Conservation (phyloP, 2,888 invertebrate genomes). For the Drosophila mercatorum region DNA sequence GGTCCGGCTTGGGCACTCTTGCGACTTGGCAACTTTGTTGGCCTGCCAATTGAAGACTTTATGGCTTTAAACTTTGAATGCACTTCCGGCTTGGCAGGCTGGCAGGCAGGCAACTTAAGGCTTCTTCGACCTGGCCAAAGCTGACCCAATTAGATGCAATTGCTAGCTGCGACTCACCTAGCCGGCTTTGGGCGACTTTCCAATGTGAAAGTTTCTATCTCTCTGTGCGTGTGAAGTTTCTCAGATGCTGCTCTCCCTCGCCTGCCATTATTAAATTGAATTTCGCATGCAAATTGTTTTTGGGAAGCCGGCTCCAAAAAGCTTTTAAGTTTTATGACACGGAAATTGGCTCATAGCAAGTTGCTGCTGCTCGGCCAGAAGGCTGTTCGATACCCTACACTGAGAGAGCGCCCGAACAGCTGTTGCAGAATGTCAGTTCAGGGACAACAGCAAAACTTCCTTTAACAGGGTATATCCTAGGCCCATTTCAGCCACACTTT, state of each 20-base stretch:
- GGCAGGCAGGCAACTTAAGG: conserved; percentile 8
- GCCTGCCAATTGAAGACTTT: conserved; percentile 33
- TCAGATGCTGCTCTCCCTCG: conserved; percentile 30
- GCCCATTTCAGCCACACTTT: background rate
- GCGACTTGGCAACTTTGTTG: background rate
- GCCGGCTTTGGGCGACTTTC: conserved; percentile 4
- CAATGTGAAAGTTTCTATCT: conserved; percentile 16
- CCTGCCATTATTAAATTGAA: conserved; percentile 75
- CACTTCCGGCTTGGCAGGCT: conserved; percentile 35
- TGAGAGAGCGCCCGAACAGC: background rate
- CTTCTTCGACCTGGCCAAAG: conserved; percentile 13
- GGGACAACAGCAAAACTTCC: background rate
- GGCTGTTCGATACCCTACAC: conserved; percentile 29
- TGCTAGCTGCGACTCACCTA: conserved; percentile 39
- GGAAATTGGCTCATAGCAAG: conserved; percentile 78
- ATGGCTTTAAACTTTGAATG: conserved; percentile 20
- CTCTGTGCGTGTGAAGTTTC: conserved; percentile 29
- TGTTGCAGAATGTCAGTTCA: background rate
- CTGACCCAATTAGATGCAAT: conserved; percentile 71
- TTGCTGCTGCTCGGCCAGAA: conserved; percentile 55
- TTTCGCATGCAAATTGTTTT: conserved; percentile 77
- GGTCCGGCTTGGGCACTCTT: background rate
- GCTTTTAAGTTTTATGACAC: conserved; percentile 81
- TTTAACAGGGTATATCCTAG: background rate
- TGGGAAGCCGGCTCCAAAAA: conserved; percentile 59